These are phyloP conservation scores for Caenorhabditis tropicalis DNA, from an alignment of 1,140 invertebrate genomes.

Conservation along the genomic window DNA sequence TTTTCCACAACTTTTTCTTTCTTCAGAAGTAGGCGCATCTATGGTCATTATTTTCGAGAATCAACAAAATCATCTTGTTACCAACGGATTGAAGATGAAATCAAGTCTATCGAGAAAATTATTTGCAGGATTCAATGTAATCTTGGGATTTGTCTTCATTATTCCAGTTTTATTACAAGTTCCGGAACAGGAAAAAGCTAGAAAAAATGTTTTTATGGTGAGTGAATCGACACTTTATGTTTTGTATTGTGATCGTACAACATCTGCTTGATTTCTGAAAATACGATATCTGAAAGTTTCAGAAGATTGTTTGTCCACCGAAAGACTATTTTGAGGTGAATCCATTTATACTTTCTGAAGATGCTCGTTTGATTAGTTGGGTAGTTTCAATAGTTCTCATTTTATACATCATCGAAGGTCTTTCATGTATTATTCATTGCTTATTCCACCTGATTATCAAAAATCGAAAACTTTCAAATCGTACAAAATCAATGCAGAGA, in stretches of 20 bases:
- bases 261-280: too few species aligned
- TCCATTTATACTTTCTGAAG: neutral
- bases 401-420: neutral
- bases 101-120: neutral
- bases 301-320: neutral
- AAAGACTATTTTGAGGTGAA: neutral
- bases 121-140: neutral
- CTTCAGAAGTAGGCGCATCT: neutral
- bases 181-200: neutral
- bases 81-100: neutral
- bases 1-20: neutral
- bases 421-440: neutral
- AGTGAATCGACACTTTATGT: neutral
- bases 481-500: neutral
- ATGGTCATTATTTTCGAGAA: constrained; percentile 6
- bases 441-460: neutral
- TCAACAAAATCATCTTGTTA: neutral
- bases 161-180: neutral
- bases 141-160: neutral
- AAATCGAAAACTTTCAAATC: neutral
- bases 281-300: neutral
- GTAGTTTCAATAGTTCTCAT: neutral
- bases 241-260: too few species aligned
- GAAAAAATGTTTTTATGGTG: neutral
- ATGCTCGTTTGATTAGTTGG: neutral